Base-by-base conservation (phyloP, 2,888 invertebrate species). In the Psococerastis gibbosa region DNA sequence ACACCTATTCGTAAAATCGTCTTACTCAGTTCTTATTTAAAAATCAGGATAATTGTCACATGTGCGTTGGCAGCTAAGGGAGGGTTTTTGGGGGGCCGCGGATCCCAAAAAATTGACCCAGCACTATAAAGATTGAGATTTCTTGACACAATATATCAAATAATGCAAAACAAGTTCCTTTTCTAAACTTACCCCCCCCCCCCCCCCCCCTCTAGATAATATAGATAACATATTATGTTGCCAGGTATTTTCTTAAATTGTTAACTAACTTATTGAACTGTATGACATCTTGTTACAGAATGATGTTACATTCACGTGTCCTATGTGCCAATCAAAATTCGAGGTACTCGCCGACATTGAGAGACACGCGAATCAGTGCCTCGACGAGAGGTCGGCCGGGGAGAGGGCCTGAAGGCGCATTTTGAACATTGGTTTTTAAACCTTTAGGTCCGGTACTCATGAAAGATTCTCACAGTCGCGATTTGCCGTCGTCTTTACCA, bases 291-390 rank as follows among this genome's bases (percentile, higher is more conserved):
- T 11, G 6, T 27, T 11, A 27, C 27, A 27, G 27, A 11, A 11
- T 9, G 11, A 27, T 27, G 8, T 6, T 27, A 6, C 27, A 11
- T 27, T 27, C 27, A 11, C 27, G 20, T 38, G 38, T 22, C 38
- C 38, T 16, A 4, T 16, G 18, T 38, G 38, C 22, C 22, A 18
- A 3, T 38, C 5, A 5, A 16, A 20, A 6, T 38, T 18, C 38
- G 20, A 3, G 3, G 20, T n/a, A 20, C 22, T 38, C 17, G 38
- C 5, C 15, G 38, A 38, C 20, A 18, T 3, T 5, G 18, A 38
- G 20, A 13, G 16, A 17, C 38, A 38, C 20, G 38, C 38, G n/a
- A 38, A 38, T 38, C 6, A 4, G 18, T 38, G 38, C 22, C 20
- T 38, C 5, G 38, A 38, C 38, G 6, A 15, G 5, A 38, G 15